Conservation (phyloP, 1,140 invertebrate species). For the Proales similis region DNA sequence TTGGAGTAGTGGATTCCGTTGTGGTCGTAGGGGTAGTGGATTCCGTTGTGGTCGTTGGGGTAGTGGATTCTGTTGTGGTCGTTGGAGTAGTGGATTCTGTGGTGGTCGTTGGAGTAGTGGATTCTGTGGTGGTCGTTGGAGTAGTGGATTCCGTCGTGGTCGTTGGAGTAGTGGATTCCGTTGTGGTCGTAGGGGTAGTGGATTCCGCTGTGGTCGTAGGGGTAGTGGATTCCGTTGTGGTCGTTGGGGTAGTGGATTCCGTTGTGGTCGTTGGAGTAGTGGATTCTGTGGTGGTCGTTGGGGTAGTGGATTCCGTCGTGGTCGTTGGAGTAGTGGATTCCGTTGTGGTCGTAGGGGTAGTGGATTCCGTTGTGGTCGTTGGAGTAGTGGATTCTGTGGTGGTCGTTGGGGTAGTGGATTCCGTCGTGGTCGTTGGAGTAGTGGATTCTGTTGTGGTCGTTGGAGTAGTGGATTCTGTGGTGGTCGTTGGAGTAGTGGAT, state of each 20-base stretch:
- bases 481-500: background rate
- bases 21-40: background rate
- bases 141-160: background rate
- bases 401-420: background rate
- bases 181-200: background rate
- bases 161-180: background rate
- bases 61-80: background rate
- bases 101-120: background rate
- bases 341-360: background rate
- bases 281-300: background rate
- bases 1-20: background rate
- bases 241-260: background rate
- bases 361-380: background rate
- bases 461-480: background rate
- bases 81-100: background rate
- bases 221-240: background rate
- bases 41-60: background rate
- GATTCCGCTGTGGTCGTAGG: background rate
- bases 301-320: background rate
- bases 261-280: background rate
- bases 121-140: background rate
- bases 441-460: background rate
- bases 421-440: background rate
- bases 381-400: background rate
- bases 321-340: background rate